phyloP scores from a whole-genome alignment of 2,113 vertebrate species.

The Datnioides undecimradiatus region DNA sequence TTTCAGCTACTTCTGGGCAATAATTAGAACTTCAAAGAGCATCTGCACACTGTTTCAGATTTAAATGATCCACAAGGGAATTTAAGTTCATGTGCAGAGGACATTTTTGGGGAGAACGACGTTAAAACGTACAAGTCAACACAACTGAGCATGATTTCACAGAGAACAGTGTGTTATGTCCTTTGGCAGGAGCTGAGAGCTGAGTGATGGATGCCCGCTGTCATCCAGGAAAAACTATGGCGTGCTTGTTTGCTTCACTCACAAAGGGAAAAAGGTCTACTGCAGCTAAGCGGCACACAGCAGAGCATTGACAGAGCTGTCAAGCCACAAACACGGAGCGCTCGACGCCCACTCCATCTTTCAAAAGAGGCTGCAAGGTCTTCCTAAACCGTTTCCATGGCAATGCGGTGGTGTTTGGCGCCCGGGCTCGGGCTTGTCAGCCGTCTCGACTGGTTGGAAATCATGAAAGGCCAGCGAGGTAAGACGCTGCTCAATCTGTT shows the following conservation, averaged over 20 bases:
- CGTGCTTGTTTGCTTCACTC: constrained; percentile 4
- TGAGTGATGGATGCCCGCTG: constrained; percentile 24
- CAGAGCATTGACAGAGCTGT: constrained; percentile 41
- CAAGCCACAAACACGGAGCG: constrained; percentile 27
- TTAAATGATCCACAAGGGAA: background rate
- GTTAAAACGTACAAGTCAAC: background rate
- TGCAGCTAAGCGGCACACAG: constrained; percentile 42
- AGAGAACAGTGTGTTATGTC: background rate
- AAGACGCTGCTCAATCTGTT: constrained; percentile 50
- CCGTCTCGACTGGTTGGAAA: constrained; percentile 37
- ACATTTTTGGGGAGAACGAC: background rate
- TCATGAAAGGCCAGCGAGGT: constrained; percentile 51
- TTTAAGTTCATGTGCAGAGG: background rate
- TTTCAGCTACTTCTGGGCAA: background rate
- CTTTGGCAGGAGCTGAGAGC: background rate
- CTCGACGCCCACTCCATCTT: constrained; percentile 67
- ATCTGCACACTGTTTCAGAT: background rate
- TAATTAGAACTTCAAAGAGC: background rate
- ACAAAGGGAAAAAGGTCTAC: background rate
- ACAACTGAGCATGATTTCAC: background rate
- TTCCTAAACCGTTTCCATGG: constrained; percentile 79
- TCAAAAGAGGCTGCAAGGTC: constrained; percentile 66
- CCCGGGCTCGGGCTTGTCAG: constrained; percentile 40
- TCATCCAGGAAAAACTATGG: constrained; percentile 19
- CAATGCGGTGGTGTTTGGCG: constrained; percentile 49